Evolutionary conservation across 1,140 invertebrate genomes (phyloP).

Genomic region (Andrena cerasifolii): DNA sequence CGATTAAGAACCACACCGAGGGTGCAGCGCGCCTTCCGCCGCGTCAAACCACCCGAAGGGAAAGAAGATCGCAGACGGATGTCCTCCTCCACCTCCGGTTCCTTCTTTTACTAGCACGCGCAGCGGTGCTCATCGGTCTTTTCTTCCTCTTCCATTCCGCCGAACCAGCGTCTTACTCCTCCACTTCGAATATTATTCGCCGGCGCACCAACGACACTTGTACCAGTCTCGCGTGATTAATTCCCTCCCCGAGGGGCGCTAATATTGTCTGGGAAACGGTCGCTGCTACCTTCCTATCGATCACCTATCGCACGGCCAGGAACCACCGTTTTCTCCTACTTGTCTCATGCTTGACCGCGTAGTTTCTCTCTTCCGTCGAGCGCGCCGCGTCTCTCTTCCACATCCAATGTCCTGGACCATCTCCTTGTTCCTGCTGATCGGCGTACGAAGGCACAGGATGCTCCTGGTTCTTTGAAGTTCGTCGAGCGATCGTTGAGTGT

Average conservation of each 20-base stretch:
- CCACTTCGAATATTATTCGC: not conserved
- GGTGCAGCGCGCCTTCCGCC: constrained; percentile 1
- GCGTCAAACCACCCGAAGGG: constrained; percentile 35
- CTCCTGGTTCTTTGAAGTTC: no score
- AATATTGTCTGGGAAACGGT: no score
- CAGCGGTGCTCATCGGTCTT: constrained; percentile 23
- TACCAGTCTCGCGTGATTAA: constrained; percentile 5
- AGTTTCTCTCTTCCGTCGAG: no score
- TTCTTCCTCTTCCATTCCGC: not conserved
- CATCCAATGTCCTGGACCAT: no score
- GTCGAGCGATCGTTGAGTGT: not conserved
- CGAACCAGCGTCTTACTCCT: not conserved
- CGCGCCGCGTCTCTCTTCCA: no score
- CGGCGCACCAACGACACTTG: not conserved
- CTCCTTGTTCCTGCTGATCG: no score
- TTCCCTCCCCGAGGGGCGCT: not conserved
- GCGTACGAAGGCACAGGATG: no score
- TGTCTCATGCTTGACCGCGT: no score
- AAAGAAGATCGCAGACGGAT: constrained; percentile 7
- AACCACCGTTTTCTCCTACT: no score
- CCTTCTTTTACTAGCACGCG: constrained; percentile 33
- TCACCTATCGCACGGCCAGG: no score
- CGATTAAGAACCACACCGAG: constrained; percentile 58
- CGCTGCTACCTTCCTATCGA: no score
- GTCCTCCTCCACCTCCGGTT: constrained; percentile 9